A percentile compares a stretch with the other conserved stretches of the same genome.
Conservation (phyloP, 2,113 vertebrate genomes). For the Centropristis striata region DNA sequence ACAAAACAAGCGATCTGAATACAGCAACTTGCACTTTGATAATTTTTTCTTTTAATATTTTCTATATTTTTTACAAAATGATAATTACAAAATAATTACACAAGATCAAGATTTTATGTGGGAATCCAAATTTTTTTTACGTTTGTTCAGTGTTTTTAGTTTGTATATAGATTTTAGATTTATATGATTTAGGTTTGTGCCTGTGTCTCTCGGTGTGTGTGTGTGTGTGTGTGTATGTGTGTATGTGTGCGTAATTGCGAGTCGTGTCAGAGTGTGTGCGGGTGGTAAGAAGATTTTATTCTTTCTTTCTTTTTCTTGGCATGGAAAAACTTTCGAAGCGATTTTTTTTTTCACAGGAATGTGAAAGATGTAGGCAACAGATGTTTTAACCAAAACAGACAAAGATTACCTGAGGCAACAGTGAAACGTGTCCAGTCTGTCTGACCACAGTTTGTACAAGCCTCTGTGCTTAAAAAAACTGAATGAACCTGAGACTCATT, state of each 20-base stretch:
- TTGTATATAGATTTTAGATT: slow-evolving; percentile 4
- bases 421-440: slow-evolving; percentile 63
- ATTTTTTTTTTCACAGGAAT: slow-evolving; percentile 45
- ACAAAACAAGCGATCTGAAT: neutral
- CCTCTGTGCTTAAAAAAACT: slow-evolving; percentile 52
- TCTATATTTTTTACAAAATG: neutral
- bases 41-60: neutral
- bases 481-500: slow-evolving; percentile 82
- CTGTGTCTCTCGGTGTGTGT: slow-evolving; percentile 14
- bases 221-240: slow-evolving; percentile 7
- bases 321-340: slow-evolving; percentile 22
- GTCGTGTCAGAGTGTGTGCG: slow-evolving; percentile 15
- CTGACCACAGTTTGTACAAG: slow-evolving; percentile 62
- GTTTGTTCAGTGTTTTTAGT: slow-evolving; percentile 2
- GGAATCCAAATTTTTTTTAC: neutral
- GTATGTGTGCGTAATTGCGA: slow-evolving; percentile 16
- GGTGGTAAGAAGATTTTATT: slow-evolving; percentile 22
- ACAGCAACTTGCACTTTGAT: no score
- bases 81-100: neutral
- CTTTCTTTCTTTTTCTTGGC: slow-evolving; percentile 15
- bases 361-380: slow-evolving; percentile 50
- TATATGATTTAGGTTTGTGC: slow-evolving; percentile 26
- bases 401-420: slow-evolving; percentile 50
- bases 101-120: neutral
- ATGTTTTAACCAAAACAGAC: slow-evolving; percentile 49